Base-by-base conservation (phyloP, 1,140 invertebrate genomes). In the Chironomus tepperi region DNA sequence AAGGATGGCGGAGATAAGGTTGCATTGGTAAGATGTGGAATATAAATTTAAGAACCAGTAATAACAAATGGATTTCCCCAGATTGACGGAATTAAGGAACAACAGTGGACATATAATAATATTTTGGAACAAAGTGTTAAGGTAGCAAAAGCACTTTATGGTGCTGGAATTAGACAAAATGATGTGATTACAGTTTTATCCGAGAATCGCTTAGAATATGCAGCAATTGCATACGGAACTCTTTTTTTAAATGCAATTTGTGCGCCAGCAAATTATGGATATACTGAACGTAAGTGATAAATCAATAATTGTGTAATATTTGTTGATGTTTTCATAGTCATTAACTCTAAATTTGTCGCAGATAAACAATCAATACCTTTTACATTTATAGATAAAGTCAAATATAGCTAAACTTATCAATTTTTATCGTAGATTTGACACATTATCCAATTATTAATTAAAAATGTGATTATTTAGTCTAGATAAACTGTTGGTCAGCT, bases 161-260 rank as follows among this genome's bases (percentile, higher is more conserved):
- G 47, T 34, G 24, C 16, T 19, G 65, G 65, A 19, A 18, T 70
- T 1, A 16, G 65, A 10, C 65, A 81, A 7, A 86, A 86, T 16
- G 88, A 90, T 78, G 83, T 84, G 74, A 79, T 90, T 15, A 85
- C 82, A 0, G 79, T 89, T 74, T 86, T 82, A 73, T 86, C 86
- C 76, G 88, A 90, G 77, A 90, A 89, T 78, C 81, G 84, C 74
- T 74, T 86, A 0, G 84, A 88, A 78, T 90, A 84, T 77, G 79
- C 84, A 12, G 73, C 87, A 12, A 79, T 85, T 2, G 78, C 84
- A n/a, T 82, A 86, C 64, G 86, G 84, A 0, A 78, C 83, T 3
- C 81, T 88, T 70, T 85, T 84, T 64, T 77, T 85, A 1, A 87
- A 88, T 1, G 86, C 85, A 16, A 84, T 85, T 7, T 78, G 86